Evolutionary conservation across 2,113 vertebrate species (phyloP).

Genomic region (Hassar affinis): DNA sequence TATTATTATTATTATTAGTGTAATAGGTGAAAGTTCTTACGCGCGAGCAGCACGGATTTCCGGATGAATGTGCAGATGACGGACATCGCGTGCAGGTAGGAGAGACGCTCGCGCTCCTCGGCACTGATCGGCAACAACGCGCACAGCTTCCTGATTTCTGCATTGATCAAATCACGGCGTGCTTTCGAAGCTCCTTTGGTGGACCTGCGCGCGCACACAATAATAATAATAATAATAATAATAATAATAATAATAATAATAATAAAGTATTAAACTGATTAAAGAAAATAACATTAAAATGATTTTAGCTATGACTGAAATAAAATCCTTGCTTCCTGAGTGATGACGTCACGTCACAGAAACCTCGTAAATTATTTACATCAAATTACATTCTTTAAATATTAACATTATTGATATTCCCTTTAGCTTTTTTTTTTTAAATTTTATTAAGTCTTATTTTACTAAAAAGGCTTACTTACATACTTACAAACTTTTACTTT

Average conservation of each 20-base stretch:
- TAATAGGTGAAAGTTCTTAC: slow-evolving; percentile 51
- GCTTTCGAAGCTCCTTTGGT: slow-evolving; percentile 88
- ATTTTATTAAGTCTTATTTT: background rate
- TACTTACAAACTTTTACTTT: too few species aligned
- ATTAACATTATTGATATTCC: background rate
- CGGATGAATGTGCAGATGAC: slow-evolving; percentile 78
- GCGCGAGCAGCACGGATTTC: slow-evolving; percentile 63
- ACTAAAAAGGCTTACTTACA: too few species aligned
- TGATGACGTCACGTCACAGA: background rate
- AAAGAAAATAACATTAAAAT: too few species aligned
- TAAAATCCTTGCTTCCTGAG: background rate
- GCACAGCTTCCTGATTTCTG: slow-evolving; percentile 78
- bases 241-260: background rate
- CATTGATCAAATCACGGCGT: slow-evolving; percentile 81
- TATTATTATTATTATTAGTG: background rate
- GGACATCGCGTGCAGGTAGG: slow-evolving; percentile 85
- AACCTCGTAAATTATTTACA: background rate
- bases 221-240: background rate
- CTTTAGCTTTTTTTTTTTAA: too few species aligned
- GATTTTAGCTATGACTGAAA: background rate
- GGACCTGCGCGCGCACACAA: slow-evolving; percentile 69
- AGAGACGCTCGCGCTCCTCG: slow-evolving; percentile 78
- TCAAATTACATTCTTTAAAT: background rate
- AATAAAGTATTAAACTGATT: too few species aligned
- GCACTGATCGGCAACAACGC: slow-evolving; percentile 74